Evolutionary conservation across 2,797 vertebrate genomes (phyloP).

Genomic region (Masticophis lateralis): DNA sequence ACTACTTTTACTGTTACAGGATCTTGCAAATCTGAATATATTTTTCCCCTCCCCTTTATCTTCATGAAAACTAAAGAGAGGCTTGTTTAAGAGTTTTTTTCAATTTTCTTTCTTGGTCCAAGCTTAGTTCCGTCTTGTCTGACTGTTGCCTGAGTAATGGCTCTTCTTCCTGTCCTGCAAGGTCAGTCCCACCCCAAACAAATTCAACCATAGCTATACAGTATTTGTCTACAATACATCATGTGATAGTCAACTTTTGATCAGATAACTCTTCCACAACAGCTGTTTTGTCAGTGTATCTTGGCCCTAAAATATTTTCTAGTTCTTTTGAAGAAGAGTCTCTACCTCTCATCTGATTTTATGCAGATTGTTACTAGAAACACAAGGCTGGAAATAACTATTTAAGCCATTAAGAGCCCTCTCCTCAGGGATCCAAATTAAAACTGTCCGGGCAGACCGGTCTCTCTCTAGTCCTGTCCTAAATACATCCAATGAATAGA

Average conservation of each 20-base stretch:
- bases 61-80: background rate
- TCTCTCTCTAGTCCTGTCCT: background rate
- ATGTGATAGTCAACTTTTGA: background rate
- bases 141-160: background rate
- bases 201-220: background rate
- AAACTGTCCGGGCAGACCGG: background rate
- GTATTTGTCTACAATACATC: background rate
- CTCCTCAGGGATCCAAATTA: background rate
- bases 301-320: background rate
- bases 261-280: background rate
- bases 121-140: background rate
- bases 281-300: background rate
- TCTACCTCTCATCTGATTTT: background rate
- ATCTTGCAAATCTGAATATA: background rate
- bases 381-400: background rate
- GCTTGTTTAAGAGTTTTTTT: background rate
- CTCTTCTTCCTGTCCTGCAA: background rate
- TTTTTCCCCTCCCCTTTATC: background rate
- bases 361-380: background rate
- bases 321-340: background rate
- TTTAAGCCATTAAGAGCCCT: background rate
- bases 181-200: background rate
- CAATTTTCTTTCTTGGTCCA: background rate
- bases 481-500: background rate
- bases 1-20: background rate